Conservation (phyloP, 2,888 invertebrate genomes). For the Tachina fera region DNA sequence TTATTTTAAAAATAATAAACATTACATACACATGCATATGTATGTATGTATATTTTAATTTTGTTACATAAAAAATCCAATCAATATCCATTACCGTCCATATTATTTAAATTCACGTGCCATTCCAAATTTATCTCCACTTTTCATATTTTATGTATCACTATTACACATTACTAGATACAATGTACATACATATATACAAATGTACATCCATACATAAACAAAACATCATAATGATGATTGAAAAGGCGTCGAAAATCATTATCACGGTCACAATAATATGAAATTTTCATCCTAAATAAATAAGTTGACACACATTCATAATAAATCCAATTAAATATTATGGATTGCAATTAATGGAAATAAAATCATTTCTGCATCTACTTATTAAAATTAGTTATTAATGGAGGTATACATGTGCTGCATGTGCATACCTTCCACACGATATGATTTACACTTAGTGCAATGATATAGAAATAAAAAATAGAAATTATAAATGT, state of each 20-base stretch:
- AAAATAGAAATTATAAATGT: too few species aligned
- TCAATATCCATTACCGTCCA: not conserved
- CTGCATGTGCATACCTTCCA: too few species aligned
- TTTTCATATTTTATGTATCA: slow-evolving; percentile 28
- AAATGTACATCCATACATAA: not conserved
- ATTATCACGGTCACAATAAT: slow-evolving; percentile 47
- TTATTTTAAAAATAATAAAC: not conserved
- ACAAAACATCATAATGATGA: slow-evolving; percentile 62
- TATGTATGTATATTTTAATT: not conserved
- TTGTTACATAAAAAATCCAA: not conserved
- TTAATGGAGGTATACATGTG: too few species aligned
- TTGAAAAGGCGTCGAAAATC: slow-evolving; percentile 45
- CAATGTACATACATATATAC: not conserved
- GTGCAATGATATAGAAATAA: too few species aligned
- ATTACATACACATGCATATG: too few species aligned
- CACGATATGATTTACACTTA: too few species aligned
- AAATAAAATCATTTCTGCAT: too few species aligned
- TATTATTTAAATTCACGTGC: slow-evolving; percentile 49
- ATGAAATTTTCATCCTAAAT: slow-evolving; percentile 12
- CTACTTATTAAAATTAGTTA: too few species aligned
- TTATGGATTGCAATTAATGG: too few species aligned
- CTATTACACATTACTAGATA: slow-evolving; percentile 18
- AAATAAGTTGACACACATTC: slow-evolving; percentile 31
- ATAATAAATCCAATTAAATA: slow-evolving; percentile 19
- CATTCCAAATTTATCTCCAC: slow-evolving; percentile 52